phyloP scores from a whole-genome alignment of 2,113 vertebrate species.

The Mellivora capensis region DNA sequence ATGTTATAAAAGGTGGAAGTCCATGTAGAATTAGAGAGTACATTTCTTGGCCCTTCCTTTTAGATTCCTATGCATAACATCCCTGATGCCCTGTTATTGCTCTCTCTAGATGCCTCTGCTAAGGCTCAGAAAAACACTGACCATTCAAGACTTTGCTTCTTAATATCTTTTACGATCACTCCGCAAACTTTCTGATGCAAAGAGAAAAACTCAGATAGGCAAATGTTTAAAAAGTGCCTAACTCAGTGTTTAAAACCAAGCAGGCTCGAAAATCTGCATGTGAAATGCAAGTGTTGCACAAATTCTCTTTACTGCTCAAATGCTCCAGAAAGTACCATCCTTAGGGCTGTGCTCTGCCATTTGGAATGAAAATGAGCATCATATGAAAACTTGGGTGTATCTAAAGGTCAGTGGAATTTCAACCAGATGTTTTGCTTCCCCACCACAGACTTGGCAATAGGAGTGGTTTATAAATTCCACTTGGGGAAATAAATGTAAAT shows the following conservation, averaged over 20 bases:
- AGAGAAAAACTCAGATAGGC: neutral
- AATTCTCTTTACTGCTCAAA: conserved; percentile 70
- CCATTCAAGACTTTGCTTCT: neutral
- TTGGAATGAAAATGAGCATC: conserved; percentile 71
- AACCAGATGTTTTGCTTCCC: conserved; percentile 58
- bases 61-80: neutral
- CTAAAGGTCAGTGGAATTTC: conserved; percentile 72
- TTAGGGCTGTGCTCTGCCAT: conserved; percentile 53
- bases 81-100: neutral
- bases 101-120: neutral
- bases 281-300: conserved; percentile 62
- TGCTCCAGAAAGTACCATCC: conserved; percentile 61
- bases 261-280: conserved; percentile 32
- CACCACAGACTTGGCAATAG: conserved; percentile 2
- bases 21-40: neutral
- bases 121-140: neutral
- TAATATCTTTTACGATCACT: neutral
- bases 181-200: neutral
- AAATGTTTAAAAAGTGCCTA: conserved; percentile 53
- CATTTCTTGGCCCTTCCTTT: neutral
- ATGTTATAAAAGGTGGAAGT: neutral
- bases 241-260: conserved; percentile 53
- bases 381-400: conserved; percentile 47
- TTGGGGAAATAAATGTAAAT: conserved; percentile 56
- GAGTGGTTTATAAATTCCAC: conserved; percentile 36